These are phyloP conservation scores for Oreochromis niloticus DNA, from an alignment of 2,113 vertebrate genomes.

Conservation along the genomic window DNA sequence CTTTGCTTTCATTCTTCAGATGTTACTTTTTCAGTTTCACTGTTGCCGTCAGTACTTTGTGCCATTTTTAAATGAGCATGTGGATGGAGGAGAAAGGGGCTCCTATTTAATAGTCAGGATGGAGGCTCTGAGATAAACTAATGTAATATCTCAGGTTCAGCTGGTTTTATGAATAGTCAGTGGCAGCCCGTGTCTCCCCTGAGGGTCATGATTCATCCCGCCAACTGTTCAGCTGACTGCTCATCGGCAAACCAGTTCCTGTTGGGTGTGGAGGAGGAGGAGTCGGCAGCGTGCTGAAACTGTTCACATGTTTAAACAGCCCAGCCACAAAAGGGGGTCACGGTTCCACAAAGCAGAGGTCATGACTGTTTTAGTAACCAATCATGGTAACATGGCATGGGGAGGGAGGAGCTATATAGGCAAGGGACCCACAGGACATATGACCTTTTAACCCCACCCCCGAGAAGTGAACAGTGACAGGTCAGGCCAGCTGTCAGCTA, in stretches of 20 bases:
- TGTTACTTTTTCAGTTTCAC: not conserved
- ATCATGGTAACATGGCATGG: not conserved
- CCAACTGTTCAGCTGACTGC: not conserved
- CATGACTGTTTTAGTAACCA: not conserved
- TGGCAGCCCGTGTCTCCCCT: constrained; percentile 12
- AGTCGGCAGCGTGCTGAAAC: not conserved
- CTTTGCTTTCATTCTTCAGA: not conserved
- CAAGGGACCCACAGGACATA: constrained; percentile 2
- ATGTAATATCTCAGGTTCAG: constrained; percentile 42
- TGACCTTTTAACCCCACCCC: constrained; percentile 29
- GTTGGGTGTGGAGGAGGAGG: constrained; percentile 18
- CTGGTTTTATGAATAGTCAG: constrained; percentile 43
- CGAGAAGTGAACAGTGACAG: constrained; percentile 1
- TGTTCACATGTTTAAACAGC: not conserved
- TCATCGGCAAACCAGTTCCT: constrained; percentile 20
- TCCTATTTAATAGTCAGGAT: not conserved
- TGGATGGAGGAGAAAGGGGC: not conserved
- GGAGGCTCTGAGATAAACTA: constrained; percentile 31
- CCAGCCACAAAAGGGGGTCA: not conserved
- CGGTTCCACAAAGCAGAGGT: not conserved
- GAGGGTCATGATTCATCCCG: constrained; percentile 47
- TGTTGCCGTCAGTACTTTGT: not conserved
- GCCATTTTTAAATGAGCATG: not conserved
- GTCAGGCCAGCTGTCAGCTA: constrained; percentile 37
- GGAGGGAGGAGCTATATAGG: not conserved